Evolutionary conservation across 1,140 invertebrate genomes (phyloP).

Genomic region (Sitobion miscanthi): DNA sequence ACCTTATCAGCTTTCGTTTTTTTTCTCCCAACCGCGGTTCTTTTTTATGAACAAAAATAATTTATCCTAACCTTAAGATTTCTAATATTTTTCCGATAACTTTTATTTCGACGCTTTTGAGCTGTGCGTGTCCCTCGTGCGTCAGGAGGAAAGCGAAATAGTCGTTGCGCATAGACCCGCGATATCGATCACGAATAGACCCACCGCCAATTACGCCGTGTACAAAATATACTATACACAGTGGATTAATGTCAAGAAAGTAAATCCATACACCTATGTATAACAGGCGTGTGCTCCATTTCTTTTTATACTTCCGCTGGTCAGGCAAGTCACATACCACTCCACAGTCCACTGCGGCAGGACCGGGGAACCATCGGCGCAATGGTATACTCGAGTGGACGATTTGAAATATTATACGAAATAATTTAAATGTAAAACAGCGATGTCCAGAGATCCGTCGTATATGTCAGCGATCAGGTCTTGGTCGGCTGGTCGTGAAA

Average conservation of each 20-base stretch:
- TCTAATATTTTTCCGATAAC: not conserved
- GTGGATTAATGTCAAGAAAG: not conserved
- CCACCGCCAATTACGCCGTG: not conserved
- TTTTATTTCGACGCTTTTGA: not conserved
- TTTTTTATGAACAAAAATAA: not conserved
- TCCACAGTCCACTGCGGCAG: too few relatives aligned
- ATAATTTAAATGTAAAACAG: not conserved
- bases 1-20: not conserved
- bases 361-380: too few relatives aligned
- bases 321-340: not conserved
- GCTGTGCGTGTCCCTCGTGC: not conserved
- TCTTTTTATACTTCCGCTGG: not conserved
- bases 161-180: not conserved
- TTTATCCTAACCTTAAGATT: not conserved
- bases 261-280: not conserved
- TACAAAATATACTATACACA: not conserved
- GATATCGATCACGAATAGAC: not conserved
- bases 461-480: not conserved
- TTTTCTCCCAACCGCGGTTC: not conserved
- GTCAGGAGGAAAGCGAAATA: not conserved
- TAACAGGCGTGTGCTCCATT: not conserved
- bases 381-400: not conserved
- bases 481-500: not conserved
- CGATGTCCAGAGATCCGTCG: not conserved
- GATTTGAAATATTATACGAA: not conserved